Base-by-base conservation (phyloP, 2,888 invertebrate species). In the Hermaeophaga mercurialis region DNA sequence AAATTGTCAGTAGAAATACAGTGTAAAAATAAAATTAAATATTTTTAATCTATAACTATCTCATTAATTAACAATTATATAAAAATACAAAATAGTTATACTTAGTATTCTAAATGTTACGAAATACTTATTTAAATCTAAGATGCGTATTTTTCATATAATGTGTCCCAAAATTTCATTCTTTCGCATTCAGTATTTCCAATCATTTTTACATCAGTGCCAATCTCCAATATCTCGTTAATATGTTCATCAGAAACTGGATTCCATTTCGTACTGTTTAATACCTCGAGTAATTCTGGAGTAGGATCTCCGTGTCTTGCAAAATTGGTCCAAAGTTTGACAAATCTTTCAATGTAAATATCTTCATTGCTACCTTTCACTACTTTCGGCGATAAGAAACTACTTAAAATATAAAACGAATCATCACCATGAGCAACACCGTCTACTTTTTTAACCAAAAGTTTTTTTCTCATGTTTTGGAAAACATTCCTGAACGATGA, bases 261-360 rank as follows among this genome's bases (percentile, higher is more conserved):
- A 31, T 62, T 62, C 75, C 75, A 75, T 11, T 46, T 55, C 0
- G 71, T 65, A 12, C 63, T 57, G 31, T 65, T 62, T 2, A 73
- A 45, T 6, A 66, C 17, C 18, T 63, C 56, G 45, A 71, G 47
- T 7, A 17, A 7, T 34, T 64, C 56, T 1, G 69, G 66, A 15
- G 69, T 71, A 11, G 73, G 73, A 53, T 70, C 61, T 4, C 71
- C 70, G 38, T 52, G 58, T 63, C 63, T 69, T 4, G 73, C 73
- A 59, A 75, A 75, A 60, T 72, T 74, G 3, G 74, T 69, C 75
- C 75, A 75, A 41, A 75, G 34, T 62, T 69, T 72, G 0, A 72
- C 66, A 54, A 72, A 67, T 55, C 69, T 62, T 46, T 68, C 58
- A 28, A 72, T 65, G 39, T 66, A 64, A 24, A 57, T 54, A 14